These are phyloP conservation scores for Tympanoctomys barrerae DNA, from an alignment of 2,797 vertebrate genomes.

Conservation along the genomic window DNA sequence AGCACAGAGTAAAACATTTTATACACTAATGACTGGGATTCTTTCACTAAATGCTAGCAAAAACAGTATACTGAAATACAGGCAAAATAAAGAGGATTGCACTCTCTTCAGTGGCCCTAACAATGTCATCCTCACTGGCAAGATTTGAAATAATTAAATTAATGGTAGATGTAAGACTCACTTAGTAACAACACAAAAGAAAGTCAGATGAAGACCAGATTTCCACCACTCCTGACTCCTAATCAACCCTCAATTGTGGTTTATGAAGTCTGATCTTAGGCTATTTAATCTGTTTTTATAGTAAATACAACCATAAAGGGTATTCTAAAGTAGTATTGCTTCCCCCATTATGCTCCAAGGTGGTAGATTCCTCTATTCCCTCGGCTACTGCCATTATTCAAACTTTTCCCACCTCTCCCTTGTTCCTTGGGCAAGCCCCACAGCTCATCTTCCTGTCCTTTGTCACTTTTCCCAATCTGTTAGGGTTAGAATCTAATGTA, in stretches of 20 bases:
- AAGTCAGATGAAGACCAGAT: neutral
- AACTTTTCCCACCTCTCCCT: neutral
- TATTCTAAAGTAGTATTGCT: neutral
- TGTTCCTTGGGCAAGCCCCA: neutral
- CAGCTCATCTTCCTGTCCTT: neutral
- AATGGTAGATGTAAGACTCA: neutral
- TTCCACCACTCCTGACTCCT: neutral
- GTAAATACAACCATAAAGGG: neutral
- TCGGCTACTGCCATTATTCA: neutral
- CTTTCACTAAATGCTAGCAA: neutral
- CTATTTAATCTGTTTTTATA: neutral
- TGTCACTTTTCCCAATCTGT: neutral
- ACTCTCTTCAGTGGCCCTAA: neutral
- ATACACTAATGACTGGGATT: neutral
- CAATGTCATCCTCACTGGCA: neutral
- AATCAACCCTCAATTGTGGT: neutral
- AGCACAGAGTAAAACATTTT: constrained; percentile 20
- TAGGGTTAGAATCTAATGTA: neutral
- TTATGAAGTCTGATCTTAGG: neutral
- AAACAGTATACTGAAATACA: neutral
- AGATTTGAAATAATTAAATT: constrained; percentile 46
- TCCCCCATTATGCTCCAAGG: neutral
- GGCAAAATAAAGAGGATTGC: neutral
- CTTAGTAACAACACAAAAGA: neutral
- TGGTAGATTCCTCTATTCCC: neutral